Conservation (phyloP, 2,797 vertebrate species). For the Orestias chungarensis region DNA sequence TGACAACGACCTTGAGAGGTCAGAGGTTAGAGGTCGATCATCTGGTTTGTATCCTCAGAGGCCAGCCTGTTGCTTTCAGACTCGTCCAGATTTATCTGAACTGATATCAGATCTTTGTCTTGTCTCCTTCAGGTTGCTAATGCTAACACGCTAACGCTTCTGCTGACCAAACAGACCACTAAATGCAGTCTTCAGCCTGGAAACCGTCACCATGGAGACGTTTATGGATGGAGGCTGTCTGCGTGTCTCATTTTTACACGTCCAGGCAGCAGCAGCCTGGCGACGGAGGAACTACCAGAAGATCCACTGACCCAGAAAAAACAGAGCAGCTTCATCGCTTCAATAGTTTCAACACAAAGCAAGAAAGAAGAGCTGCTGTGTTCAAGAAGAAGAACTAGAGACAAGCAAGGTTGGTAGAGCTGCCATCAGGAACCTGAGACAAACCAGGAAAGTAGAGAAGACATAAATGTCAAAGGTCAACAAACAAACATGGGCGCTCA, state of each 20-base stretch:
- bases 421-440: conserved; percentile 55
- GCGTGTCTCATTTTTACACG: conserved; percentile 57
- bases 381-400: conserved; percentile 22
- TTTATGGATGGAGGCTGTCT: conserved; percentile 34
- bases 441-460: conserved; percentile 42
- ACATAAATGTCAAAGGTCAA: conserved; percentile 46
- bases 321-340: not conserved
- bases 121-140: not conserved
- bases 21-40: not conserved
- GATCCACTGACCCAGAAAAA: not conserved
- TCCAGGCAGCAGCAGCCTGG: conserved; percentile 50
- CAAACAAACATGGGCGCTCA: conserved; percentile 54
- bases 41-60: not conserved
- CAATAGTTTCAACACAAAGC: not conserved
- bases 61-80: too few relatives aligned
- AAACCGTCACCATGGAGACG: not conserved
- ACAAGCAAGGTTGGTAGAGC: too few relatives aligned
- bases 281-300: conserved; percentile 44
- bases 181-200: too few relatives aligned
- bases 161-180: too few relatives aligned
- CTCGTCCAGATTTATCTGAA: not conserved
- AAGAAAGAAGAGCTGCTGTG: conserved; percentile 8
- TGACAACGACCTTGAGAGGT: not conserved
- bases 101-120: not conserved
- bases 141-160: too few relatives aligned